Evolutionary conservation across 2,113 vertebrate genomes (phyloP).

Genomic region (Mormoops blainvillei): DNA sequence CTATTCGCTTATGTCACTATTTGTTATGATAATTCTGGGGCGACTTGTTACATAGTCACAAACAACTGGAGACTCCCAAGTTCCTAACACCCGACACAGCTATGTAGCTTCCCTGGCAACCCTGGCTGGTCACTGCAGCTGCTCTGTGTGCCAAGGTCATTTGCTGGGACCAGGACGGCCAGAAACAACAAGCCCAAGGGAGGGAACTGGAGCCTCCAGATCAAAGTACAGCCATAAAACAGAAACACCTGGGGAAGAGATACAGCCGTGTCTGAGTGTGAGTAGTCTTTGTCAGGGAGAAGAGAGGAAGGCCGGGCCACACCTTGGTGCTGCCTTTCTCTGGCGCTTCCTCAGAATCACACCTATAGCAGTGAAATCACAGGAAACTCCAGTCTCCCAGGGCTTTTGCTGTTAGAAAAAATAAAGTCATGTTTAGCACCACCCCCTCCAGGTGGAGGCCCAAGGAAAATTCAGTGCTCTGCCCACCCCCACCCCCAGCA

Average conservation of each 20-base stretch:
- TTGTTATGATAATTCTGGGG: not conserved
- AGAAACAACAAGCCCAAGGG: not conserved
- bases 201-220: not conserved
- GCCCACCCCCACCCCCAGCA: not conserved
- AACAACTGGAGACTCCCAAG: not conserved
- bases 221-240: not conserved
- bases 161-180: not conserved
- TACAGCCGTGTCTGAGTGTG: rapidly evolving
- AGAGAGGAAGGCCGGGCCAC: rapidly evolving
- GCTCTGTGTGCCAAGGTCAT: not conserved
- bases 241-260: not conserved
- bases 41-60: not conserved
- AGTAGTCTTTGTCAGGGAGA: not conserved
- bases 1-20: not conserved
- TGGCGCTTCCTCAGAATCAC: not conserved
- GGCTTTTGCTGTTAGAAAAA: not conserved
- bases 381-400: not conserved
- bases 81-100: not conserved
- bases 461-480: not conserved
- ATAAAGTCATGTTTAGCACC: not conserved
- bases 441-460: not conserved
- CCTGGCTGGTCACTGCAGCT: not conserved
- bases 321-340: not conserved
- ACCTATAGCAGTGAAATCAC: not conserved
- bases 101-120: not conserved